Base-by-base conservation (phyloP, 2,113 vertebrate genomes). In the Mormoops blainvillei region DNA sequence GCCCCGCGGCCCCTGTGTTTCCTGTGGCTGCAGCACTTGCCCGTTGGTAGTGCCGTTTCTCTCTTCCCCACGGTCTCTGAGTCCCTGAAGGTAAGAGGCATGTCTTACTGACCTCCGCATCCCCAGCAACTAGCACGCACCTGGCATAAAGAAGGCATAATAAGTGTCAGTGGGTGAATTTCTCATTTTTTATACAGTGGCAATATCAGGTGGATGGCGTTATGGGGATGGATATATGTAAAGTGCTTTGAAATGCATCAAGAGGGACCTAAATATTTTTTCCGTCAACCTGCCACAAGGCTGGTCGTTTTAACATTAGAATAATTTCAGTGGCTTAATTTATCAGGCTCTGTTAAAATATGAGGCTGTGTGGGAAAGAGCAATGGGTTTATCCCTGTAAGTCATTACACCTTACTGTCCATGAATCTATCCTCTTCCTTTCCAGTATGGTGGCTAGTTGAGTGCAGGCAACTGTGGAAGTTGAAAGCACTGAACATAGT, bases 201-300 rank as follows among this genome's bases (percentile, higher is more conserved):
- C 41, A 14, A 2, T 74, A 45, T 71, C 28, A 48, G 3, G 9
- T 77, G 63, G 41, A 52, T 61, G n/a, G 15, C 38, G 52, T 71
- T 58, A 65, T 20, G n/a, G 7, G 15, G 19, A 58, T 52, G 52
- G 76, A 19, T 58, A 38, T 50, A n/a, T 48, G 1, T 36, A 22
- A 81, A 68, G 33, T 84, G 12, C 22, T 63, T 95, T 84, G 52
- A 85, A 74, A 50, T 89, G 19, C 68, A 68, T 82, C 28, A 68
- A 33, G n/a, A 76, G 71, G 54, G 41, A 50, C 8, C n/a, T 52
- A 90, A 87, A 61, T 38, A 73, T 52, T 85, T 94, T 56, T 70
- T 67, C 65, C 28, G 58, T 63, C 61, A 52, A 48, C 7, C 33
- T 65, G 28, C 20, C 19, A 16, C 56, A 52, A 15, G 36, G 31